Evolutionary conservation across 2,113 vertebrate genomes (phyloP).

Genomic region (Emydura subglobosa): DNA sequence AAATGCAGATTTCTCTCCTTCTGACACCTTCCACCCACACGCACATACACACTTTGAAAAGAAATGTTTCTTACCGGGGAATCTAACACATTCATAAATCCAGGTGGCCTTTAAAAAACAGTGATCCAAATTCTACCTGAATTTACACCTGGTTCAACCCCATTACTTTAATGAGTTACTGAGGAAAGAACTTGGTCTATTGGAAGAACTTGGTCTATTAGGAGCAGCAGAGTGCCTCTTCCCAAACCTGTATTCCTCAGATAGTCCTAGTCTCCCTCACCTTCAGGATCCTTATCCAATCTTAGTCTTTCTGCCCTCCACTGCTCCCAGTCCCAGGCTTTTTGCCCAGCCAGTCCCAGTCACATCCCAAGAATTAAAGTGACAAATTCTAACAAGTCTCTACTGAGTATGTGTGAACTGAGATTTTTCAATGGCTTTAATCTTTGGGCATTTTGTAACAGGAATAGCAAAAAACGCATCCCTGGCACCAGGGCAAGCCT

Average conservation of each 20-base stretch:
- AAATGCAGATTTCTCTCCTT: neutral
- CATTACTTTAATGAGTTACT: neutral
- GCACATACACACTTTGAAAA: neutral
- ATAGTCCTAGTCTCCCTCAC: fast-evolving
- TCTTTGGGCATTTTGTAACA: neutral
- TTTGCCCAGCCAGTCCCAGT: fast-evolving
- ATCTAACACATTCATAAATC: conserved; percentile 32
- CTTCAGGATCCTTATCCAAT: neutral
- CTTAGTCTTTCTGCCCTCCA: neutral
- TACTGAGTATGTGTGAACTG: conserved; percentile 3
- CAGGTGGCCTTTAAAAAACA: conserved; percentile 14
- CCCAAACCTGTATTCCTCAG: neutral
- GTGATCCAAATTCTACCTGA: neutral
- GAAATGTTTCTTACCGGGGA: conserved; percentile 12
- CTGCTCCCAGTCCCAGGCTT: fast-evolving
- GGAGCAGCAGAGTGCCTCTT: neutral
- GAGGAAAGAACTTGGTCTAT: neutral
- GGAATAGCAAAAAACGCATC: conserved; percentile 24
- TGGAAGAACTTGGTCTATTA: neutral
- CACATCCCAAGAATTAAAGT: neutral
- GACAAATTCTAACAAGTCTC: neutral
- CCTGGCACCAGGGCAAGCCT: conserved; percentile 45
- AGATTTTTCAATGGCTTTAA: conserved; percentile 12
- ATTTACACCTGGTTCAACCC: neutral
- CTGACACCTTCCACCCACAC: fast-evolving